Base-by-base conservation (phyloP, 1,140 invertebrate genomes). In the Papilio machaon region DNA sequence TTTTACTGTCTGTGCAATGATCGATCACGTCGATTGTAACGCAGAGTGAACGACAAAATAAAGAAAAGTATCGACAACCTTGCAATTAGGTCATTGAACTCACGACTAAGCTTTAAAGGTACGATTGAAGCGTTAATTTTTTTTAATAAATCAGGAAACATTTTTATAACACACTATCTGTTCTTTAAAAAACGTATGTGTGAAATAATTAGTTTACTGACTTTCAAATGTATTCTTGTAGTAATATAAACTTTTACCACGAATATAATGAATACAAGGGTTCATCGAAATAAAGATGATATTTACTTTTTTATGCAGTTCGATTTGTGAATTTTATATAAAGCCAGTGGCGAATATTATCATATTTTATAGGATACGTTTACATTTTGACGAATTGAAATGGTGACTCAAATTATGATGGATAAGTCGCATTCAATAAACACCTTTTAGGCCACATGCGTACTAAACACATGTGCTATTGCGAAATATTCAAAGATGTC, bases 1-100 rank as follows among this genome's bases (percentile, higher is more conserved):
- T 79, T 81, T 67, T 67, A 47, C 52, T 79, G 54, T 52, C 49
- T 81, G 38, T 38, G 79, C 70, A 83, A 81, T 85, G 70, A 79
- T 67, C 52, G 76, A 82, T 60, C 70, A 60, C 15, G 10, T 49
- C 38, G 35, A 38, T 38, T 67, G 64, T 67, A 67, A 30, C 64
- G 64, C 23, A 17, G 13, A 67, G 64, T 67, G 23, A 60, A 79
- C n/a, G 49, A 77, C 30, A 78, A 73, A 67, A 67, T 67, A 67
- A 79, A 67, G 52, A 54, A 79, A 52, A 67, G 11, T 35, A 67
- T 67, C 30, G 23, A 15, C 64, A 30, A n/a, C 23, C 60, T 64
- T 67, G 64, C 30, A 30, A 35, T 67, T 67, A 67, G 64, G 23
- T 67, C 64, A 30, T 67, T 67, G 64, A 35, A 67, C 64, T 67